A percentile compares a stretch with the other conserved stretches of the same genome.
phyloP scores from a whole-genome alignment of 1,140 invertebrate genomes.

The Zaprionus tsacasi region DNA sequence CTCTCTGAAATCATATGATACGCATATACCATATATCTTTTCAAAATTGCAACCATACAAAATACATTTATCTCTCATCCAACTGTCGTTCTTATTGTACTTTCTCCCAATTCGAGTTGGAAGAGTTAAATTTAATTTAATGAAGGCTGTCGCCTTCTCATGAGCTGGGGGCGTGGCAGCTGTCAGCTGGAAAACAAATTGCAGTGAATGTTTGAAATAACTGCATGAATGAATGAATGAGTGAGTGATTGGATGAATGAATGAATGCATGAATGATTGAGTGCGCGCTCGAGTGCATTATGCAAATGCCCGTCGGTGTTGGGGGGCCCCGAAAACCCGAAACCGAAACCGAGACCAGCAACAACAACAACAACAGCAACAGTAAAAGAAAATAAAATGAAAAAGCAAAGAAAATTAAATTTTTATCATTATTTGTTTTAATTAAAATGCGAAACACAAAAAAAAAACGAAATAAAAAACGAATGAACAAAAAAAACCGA shows the following conservation, averaged over 20 bases:
- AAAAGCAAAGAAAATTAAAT: slow-evolving; percentile 9
- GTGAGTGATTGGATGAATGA: slow-evolving; percentile 33
- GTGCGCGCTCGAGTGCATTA: slow-evolving; percentile 49
- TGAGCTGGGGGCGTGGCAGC: slow-evolving; percentile 2
- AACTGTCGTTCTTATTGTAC: neutral
- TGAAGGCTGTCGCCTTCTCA: too few species aligned
- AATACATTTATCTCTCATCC: neutral
- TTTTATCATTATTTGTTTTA: slow-evolving; percentile 50
- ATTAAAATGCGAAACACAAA: slow-evolving; percentile 29
- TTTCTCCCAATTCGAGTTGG: slow-evolving; percentile 28
- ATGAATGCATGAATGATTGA: slow-evolving; percentile 47
- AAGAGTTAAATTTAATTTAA: neutral
- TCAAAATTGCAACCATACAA: neutral
- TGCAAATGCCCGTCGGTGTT: slow-evolving; percentile 46
- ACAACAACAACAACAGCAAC: slow-evolving; percentile 20
- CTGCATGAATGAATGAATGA: slow-evolving; percentile 29
- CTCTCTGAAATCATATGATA: neutral
- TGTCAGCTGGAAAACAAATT: slow-evolving; percentile 59
- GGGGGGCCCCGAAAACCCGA: slow-evolving; percentile 20
- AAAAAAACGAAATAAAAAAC: neutral
- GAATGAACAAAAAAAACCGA: neutral
- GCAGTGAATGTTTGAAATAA: slow-evolving; percentile 13
- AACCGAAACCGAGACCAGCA: slow-evolving; percentile 20
- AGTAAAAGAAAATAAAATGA: slow-evolving; percentile 13
- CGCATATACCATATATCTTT: neutral